These are phyloP conservation scores for Drosophila demipolita DNA, from an alignment of 2,888 invertebrate genomes.

Conservation along the genomic window DNA sequence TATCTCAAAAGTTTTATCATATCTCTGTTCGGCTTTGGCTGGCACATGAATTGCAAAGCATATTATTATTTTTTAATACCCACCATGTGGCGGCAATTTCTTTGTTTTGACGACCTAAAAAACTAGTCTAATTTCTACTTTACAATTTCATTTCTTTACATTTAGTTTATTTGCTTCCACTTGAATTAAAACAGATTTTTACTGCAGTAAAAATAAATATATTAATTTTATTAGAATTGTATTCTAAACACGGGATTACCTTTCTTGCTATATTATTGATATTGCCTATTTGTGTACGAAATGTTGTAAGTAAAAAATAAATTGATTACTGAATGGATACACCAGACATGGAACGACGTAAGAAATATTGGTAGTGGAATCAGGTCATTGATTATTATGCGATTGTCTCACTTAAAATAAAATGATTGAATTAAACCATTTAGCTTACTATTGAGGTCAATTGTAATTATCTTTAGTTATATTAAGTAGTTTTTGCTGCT, in stretches of 20 bases:
- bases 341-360: not conserved
- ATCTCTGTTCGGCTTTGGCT: constrained; percentile 19
- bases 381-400: not conserved
- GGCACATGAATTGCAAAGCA: constrained; percentile 34
- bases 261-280: no score
- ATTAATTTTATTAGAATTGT: no score
- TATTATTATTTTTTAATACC: constrained; percentile 24
- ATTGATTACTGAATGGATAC: no score
- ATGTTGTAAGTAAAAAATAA: no score
- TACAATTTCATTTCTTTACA: not conserved
- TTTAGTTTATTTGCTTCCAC: not conserved
- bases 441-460: not conserved
- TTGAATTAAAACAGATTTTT: not conserved
- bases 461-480: not conserved
- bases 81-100: constrained; percentile 21
- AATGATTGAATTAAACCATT: not conserved
- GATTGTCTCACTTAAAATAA: not conserved
- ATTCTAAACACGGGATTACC: no score
- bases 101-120: not conserved
- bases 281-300: no score
- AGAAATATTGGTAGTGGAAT: not conserved
- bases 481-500: not conserved
- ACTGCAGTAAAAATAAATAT: not conserved
- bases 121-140: not conserved
- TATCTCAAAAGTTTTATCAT: constrained; percentile 55